Percentiles rank a stretch among this genome's conserved stretches.
Evolutionary conservation across 2,888 invertebrate species (phyloP).

Genomic region (Chydorus sphaericus): DNA sequence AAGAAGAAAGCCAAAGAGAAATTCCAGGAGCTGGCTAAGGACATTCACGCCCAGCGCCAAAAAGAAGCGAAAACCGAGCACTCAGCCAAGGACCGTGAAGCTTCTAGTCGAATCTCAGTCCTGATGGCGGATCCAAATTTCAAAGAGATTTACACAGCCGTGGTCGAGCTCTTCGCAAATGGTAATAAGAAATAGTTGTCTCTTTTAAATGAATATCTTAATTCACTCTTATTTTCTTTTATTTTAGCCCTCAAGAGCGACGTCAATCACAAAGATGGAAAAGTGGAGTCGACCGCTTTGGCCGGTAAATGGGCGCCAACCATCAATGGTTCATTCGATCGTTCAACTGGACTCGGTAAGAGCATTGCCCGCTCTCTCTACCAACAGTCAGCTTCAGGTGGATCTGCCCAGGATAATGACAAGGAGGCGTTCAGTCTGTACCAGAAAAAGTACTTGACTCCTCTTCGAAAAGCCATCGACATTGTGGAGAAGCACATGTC

Average conservation of each 20-base stretch:
- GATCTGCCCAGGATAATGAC: neutral
- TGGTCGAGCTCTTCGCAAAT: too few species aligned
- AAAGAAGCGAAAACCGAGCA: neutral
- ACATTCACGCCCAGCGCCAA: neutral
- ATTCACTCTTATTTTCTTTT: conserved; percentile 17
- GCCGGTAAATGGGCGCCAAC: conserved; percentile 20
- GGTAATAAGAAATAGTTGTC: too few species aligned
- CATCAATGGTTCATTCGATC: conserved; percentile 18
- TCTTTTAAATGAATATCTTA: too few species aligned
- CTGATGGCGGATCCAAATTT: conserved; percentile 16
- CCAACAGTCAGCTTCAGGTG: neutral
- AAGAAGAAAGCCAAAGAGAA: neutral
- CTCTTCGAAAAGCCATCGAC: conserved; percentile 14
- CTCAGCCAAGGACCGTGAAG: neutral
- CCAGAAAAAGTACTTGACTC: conserved; percentile 17
- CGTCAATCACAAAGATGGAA: neutral
- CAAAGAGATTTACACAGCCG: conserved; percentile 17
- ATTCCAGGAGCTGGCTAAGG: neutral
- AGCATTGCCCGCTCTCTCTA: conserved; percentile 17
- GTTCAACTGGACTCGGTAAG: conserved; percentile 16
- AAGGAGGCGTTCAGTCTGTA: conserved; percentile 14
- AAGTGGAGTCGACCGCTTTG: neutral
- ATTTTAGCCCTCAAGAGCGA: conserved; percentile 16
- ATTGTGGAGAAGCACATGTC: conserved; percentile 18
- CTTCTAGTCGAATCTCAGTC: too few species aligned